phyloP scores from a whole-genome alignment of 2,113 vertebrate species.

The Hymenochirus boettgeri region DNA sequence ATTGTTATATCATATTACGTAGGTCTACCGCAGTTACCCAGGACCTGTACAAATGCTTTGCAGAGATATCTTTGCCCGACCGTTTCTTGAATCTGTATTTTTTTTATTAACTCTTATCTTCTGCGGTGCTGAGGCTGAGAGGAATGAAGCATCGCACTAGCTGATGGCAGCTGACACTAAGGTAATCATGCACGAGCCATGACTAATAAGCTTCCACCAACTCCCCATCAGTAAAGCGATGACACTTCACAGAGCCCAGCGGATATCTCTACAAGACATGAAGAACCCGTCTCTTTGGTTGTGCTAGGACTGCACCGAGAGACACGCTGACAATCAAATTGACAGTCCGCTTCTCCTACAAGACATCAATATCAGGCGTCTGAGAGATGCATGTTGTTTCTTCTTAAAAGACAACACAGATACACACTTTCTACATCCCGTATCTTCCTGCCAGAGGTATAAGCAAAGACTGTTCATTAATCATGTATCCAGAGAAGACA shows the following conservation, averaged over 20 bases:
- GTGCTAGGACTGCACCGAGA: neutral
- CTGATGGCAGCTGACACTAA: slow-evolving; percentile 1
- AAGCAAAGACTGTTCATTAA: neutral
- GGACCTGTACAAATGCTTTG: no score
- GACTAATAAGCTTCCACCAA: slow-evolving; percentile 10
- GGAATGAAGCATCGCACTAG: neutral
- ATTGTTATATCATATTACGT: no score
- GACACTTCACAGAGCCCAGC: neutral
- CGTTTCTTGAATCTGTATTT: no score
- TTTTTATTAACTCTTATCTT: no score
- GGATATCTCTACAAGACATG: neutral
- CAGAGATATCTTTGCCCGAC: no score
- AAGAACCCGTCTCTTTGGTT: neutral
- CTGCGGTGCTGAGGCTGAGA: neutral
- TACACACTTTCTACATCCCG: neutral
- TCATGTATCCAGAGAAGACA: no score
- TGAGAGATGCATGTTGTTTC: neutral
- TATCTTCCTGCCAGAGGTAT: neutral
- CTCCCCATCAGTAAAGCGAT: neutral
- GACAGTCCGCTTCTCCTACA: neutral
- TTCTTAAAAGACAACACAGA: neutral
- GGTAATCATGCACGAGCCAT: neutral
- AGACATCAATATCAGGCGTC: neutral
- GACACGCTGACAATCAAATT: neutral
- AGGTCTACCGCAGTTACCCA: no score